Conservation (phyloP, 64 coral and sea anemone genomes). For the Dendronephthya gigantea region DNA sequence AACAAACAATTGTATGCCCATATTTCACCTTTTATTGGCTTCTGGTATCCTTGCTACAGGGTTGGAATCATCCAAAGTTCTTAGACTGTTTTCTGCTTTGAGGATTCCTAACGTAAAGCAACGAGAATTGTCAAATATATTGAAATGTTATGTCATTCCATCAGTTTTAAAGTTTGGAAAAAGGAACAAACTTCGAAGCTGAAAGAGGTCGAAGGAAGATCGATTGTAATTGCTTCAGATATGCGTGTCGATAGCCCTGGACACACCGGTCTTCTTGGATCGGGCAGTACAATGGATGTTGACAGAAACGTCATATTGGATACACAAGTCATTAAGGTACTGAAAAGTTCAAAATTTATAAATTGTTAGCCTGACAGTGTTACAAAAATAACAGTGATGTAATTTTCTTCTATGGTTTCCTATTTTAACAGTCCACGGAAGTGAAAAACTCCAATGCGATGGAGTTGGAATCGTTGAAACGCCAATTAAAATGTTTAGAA, state of each 20-base stretch:
- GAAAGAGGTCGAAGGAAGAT: background rate
- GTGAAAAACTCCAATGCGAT: too few relatives aligned
- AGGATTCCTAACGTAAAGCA: slow-evolving; percentile 21
- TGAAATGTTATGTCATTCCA: slow-evolving; percentile 17
- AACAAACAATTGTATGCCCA: background rate
- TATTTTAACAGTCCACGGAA: background rate
- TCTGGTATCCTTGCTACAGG: background rate
- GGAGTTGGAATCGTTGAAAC: slow-evolving; percentile 1
- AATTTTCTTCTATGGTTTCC: background rate
- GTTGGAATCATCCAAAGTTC: background rate
- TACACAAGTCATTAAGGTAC: slow-evolving; percentile 29
- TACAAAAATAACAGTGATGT: background rate
- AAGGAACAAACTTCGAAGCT: background rate
- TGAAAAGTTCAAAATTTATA: background rate
- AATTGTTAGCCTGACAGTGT: background rate
- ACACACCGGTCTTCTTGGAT: slow-evolving; percentile 22
- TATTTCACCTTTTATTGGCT: slow-evolving; percentile 8
- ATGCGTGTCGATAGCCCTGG: slow-evolving; percentile 28
- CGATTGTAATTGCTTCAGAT: slow-evolving; percentile 16
- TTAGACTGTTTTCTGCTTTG: slow-evolving; percentile 17
- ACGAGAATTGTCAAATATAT: background rate
- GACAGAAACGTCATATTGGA: background rate
- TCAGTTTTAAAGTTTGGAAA: slow-evolving; percentile 13
- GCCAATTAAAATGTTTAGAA: slow-evolving; percentile 17
- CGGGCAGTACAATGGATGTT: slow-evolving; percentile 11